Percentiles rank a stretch among this genome's conserved stretches.
These are phyloP conservation scores for Galeopsomyia nigrocyanea DNA, from an alignment of 2,888 invertebrate genomes.

Conservation along the genomic window DNA sequence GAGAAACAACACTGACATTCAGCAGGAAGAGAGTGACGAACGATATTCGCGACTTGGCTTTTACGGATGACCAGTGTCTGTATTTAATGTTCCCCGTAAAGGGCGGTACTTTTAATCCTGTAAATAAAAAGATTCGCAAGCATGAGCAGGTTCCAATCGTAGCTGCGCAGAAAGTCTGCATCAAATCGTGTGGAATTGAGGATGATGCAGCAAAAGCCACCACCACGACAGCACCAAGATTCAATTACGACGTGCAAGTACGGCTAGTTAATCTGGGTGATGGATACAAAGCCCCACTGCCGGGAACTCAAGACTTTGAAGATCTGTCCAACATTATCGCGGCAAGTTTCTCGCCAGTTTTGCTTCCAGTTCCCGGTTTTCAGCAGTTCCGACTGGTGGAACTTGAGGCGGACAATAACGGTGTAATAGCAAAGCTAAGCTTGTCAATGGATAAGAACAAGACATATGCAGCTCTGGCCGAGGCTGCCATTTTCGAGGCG, in stretches of 20 bases:
- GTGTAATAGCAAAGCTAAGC: conserved; percentile 83
- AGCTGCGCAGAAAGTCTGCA: conserved; percentile 84
- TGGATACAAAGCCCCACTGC: conserved; percentile 81
- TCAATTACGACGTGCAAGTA: conserved; percentile 80
- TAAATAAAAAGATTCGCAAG: conserved; percentile 87
- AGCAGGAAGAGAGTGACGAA: conserved; percentile 82
- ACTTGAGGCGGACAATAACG: conserved; percentile 72
- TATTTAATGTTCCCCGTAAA: conserved; percentile 90
- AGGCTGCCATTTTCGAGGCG: conserved; percentile 78
- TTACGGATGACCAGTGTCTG: conserved; percentile 85
- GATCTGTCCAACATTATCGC: conserved; percentile 77
- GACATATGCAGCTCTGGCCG: conserved; percentile 65
- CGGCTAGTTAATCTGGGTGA: conserved; percentile 83
- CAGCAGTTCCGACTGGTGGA: conserved; percentile 78
- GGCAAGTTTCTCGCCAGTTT: conserved; percentile 75
- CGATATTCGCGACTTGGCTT: conserved; percentile 83
- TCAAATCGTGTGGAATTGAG: conserved; percentile 81
- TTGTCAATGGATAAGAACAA: conserved; percentile 79
- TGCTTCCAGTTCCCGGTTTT: conserved; percentile 79
- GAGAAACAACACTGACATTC: conserved; percentile 84
- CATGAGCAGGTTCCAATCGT: conserved; percentile 82
- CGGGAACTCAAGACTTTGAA: conserved; percentile 81
- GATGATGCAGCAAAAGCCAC: conserved; percentile 73
- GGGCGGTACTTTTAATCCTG: conserved; percentile 86
- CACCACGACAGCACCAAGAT: conserved; percentile 76